A percentile compares a stretch with the other conserved stretches of the same genome.
Evolutionary conservation across 2,113 vertebrate genomes (phyloP).

Genomic region (Hipposideros armiger): DNA sequence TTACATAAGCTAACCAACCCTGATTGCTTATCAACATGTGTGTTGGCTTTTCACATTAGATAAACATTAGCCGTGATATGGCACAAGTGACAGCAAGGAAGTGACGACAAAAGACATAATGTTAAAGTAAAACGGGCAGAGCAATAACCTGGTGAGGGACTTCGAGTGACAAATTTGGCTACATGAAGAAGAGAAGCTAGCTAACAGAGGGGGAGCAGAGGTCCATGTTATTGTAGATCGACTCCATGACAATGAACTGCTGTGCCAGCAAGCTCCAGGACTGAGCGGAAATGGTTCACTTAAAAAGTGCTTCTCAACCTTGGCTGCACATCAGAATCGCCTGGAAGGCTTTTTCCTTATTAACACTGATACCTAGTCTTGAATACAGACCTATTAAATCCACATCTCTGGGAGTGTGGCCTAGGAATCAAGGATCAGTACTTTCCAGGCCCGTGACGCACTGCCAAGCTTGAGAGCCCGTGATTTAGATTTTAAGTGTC

Average conservation of each 20-base stretch:
- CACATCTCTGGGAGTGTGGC: background rate
- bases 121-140: background rate
- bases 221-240: background rate
- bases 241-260: no score
- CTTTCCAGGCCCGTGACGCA: background rate
- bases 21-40: background rate
- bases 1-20: background rate
- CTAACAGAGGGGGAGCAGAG: background rate
- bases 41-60: background rate
- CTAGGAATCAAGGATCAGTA: background rate
- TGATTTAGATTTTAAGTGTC: background rate
- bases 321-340: background rate
- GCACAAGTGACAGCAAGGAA: background rate
- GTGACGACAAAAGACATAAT: background rate
- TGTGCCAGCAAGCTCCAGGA: background rate
- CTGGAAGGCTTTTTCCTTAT: background rate
- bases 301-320: background rate
- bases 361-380: background rate
- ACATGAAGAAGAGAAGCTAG: background rate
- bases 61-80: background rate
- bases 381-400: background rate
- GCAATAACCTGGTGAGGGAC: background rate
- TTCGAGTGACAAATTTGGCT: background rate
- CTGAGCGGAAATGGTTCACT: background rate
- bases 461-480: no score